phyloP scores from a whole-genome alignment of 2,113 vertebrate species.

The Laticauda colubrina region DNA sequence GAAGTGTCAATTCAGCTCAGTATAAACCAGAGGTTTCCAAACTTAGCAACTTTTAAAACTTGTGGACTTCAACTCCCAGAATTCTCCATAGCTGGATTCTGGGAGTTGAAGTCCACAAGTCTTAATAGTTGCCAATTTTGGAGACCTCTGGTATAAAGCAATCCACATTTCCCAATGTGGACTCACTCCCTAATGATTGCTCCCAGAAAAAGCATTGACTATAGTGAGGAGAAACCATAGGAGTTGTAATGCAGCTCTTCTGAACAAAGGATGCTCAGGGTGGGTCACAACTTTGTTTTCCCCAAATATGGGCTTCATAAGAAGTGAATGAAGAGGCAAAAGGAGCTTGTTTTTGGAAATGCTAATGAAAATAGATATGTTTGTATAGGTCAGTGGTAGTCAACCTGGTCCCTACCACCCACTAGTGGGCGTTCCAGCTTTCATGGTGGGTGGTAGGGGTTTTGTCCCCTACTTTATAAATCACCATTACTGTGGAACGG shows the following conservation, averaged over 20 bases:
- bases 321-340: rapidly evolving
- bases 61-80: too few species aligned
- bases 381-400: neutral
- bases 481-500: too few species aligned
- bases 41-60: too few species aligned
- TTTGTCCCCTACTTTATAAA: too few species aligned
- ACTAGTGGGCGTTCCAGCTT: too few species aligned
- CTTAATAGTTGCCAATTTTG: too few species aligned
- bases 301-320: neutral
- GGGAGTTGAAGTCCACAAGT: too few species aligned
- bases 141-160: neutral
- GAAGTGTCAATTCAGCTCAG: neutral
- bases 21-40: neutral
- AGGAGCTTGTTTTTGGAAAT: constrained; percentile 48
- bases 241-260: neutral
- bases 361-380: constrained; percentile 1
- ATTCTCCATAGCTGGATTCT: too few species aligned
- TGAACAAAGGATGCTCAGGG: neutral
- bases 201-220: neutral
- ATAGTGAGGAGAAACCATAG: neutral
- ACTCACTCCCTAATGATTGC: neutral
- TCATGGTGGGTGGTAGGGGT: too few species aligned
- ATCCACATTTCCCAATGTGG: neutral
- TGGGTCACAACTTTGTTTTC: neutral
- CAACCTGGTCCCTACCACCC: too few species aligned